Evolutionary conservation across 2,797 vertebrate species (phyloP).

Genomic region (Lepilemur ruficaudatus): DNA sequence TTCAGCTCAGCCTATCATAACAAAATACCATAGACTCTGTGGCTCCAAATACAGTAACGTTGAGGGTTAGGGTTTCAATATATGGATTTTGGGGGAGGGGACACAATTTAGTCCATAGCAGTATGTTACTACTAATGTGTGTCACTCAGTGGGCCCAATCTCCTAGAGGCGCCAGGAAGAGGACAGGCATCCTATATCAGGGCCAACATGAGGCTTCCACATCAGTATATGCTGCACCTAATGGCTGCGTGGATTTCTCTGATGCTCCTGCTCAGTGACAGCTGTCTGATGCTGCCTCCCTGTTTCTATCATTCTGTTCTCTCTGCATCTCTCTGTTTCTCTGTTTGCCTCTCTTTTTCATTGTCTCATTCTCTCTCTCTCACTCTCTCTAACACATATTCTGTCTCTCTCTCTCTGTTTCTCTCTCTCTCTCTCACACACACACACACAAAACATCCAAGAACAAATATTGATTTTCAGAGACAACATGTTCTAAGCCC

Average conservation of each 20-base stretch:
- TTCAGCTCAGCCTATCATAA: not conserved
- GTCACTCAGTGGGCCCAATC: not conserved
- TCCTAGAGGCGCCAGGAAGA: not conserved
- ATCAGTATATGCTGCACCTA: not conserved
- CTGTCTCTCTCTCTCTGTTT: not conserved
- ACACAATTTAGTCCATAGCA: not conserved
- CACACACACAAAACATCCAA: not conserved
- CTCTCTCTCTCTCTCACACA: no score
- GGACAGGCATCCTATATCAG: not conserved
- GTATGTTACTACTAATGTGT: not conserved
- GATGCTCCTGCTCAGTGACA: not conserved
- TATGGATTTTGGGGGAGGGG: rapidly evolving
- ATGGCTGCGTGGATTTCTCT: not conserved
- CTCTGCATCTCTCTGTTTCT: not conserved
- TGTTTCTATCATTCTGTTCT: not conserved
- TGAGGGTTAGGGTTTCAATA: not conserved
- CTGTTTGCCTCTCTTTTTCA: not conserved
- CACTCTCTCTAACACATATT: not conserved
- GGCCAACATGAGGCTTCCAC: not conserved
- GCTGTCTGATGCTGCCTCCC: not conserved
- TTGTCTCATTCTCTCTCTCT: not conserved
- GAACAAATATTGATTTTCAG: not conserved
- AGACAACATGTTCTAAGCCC: not conserved
- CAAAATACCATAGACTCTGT: not conserved
- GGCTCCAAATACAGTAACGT: not conserved